Evolutionary conservation across 2,113 vertebrate genomes (phyloP).

Genomic region (Archocentrus centrarchus): DNA sequence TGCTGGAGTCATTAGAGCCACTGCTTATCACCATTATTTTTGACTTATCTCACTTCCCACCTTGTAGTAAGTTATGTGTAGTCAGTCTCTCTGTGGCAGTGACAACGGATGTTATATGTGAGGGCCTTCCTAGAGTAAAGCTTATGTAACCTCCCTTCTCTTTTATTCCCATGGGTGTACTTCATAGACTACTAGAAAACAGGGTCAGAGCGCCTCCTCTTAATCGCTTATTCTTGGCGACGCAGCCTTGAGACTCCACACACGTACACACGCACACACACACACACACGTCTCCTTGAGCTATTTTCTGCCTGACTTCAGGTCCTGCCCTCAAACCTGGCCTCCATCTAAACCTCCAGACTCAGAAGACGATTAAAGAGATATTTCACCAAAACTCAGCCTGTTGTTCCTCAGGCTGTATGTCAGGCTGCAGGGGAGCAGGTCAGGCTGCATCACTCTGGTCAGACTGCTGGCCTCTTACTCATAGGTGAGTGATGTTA

Average conservation of each 20-base stretch:
- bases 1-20: neutral
- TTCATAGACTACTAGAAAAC: conserved; percentile 52
- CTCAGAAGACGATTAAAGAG: conserved; percentile 37
- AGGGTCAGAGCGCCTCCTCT: conserved; percentile 56
- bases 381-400: conserved; percentile 35
- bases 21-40: neutral
- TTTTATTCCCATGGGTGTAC: conserved; percentile 44
- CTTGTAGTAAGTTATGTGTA: neutral
- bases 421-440: conserved; percentile 4
- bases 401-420: conserved; percentile 24
- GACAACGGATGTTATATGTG: neutral
- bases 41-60: neutral
- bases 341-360: conserved; percentile 33
- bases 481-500: conserved; percentile 28
- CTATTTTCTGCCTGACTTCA: conserved; percentile 57
- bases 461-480: conserved; percentile 31
- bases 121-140: conserved; percentile 20
- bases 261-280: conserved; percentile 24
- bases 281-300: conserved; percentile 28
- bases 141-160: conserved; percentile 55
- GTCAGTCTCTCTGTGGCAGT: neutral
- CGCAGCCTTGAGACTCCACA: conserved; percentile 30
- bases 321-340: conserved; percentile 46
- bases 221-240: conserved; percentile 57
- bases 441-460: conserved; percentile 26